Evolutionary conservation across 2,797 vertebrate species (phyloP), one percentile per base, ranked within the genome.

Genomic region (Euthynnus affinis): DNA sequence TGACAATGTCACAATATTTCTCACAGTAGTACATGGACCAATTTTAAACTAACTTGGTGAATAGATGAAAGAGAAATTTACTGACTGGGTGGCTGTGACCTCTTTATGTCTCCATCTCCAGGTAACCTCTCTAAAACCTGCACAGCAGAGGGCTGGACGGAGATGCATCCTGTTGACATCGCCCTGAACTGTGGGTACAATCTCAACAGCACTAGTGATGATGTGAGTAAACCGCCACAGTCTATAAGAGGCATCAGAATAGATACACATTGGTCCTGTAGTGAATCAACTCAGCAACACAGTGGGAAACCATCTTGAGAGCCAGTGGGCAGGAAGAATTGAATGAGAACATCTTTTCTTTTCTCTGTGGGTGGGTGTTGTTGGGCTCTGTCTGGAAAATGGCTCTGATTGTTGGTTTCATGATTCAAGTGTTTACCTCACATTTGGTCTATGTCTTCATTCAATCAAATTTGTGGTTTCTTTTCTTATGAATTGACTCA

Each of bases 81-180:
- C 14, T 14, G 9, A 56, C 55, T 71, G 59, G 60, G 74, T 75
- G 77, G 9, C 44, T 57, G 13, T 90, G 69, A 88, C 75, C 65
- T 78, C 48, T 84, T 37, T 5, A 27, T 80, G 25, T 81, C 76
- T 52, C 61, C 5, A 20, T 76, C 67, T 62, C 9, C 83, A 99
- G 98, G 96, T 59, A 98, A 98, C 2, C 95, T 99, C 86, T 97
- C 96, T 74, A 97, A 97, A 86, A 96, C 91, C 73, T 99, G 98
- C 80, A 98, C 97, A 0, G 90, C 83, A 1, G 88, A 96, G 0
- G 97, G 98, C 78, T 99, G 98, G 98, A 95, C 96, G 0, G 92
- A 94, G 3, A 95, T 98, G 92, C 94, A 94, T 62, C 96, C 97
- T 0, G 88, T 94, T 0, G 93, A 96, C 2, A 97, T 98, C 0